A percentile compares a stretch with the other conserved stretches of the same genome.
Conservation (phyloP, 2,113 vertebrate species). For the Aegypius monachus region DNA sequence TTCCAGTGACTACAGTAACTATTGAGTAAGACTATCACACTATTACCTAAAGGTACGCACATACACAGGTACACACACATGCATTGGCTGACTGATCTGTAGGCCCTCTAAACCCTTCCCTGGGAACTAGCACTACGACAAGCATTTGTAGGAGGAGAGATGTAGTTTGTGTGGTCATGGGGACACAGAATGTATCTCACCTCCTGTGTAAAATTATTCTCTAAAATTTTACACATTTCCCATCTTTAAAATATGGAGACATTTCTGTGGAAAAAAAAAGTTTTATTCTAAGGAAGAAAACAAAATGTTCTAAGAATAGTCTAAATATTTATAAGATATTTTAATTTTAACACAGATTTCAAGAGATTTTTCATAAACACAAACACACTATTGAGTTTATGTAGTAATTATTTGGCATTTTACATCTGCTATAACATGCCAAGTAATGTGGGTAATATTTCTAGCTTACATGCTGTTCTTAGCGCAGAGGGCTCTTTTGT, state of each 20-base stretch:
- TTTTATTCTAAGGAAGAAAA: not conserved
- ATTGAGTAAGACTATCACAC: not conserved
- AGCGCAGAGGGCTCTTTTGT: not conserved
- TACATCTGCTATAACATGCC: not conserved
- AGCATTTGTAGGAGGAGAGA: not conserved
- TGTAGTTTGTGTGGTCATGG: not conserved
- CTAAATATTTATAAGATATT: not conserved
- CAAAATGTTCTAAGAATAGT: not conserved
- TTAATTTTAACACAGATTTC: not conserved
- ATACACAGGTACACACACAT: accelerated
- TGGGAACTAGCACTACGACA: accelerated
- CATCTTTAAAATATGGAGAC: not conserved
- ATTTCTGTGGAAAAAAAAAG: not conserved
- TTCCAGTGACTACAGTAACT: not conserved
- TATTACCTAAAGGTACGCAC: not conserved
- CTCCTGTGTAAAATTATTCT: not conserved
- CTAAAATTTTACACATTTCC: not conserved
- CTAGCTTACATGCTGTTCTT: not conserved
- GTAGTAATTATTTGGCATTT: not conserved
- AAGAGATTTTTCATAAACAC: not conserved
- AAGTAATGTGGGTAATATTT: not conserved
- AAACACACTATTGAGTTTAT: not conserved
- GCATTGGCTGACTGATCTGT: not conserved
- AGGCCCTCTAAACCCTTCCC: not conserved
- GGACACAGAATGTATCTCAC: not conserved